A percentile compares a stretch with the other conserved stretches of the same genome.
phyloP scores from a whole-genome alignment of 2,113 vertebrate genomes.

The Albula goreensis region DNA sequence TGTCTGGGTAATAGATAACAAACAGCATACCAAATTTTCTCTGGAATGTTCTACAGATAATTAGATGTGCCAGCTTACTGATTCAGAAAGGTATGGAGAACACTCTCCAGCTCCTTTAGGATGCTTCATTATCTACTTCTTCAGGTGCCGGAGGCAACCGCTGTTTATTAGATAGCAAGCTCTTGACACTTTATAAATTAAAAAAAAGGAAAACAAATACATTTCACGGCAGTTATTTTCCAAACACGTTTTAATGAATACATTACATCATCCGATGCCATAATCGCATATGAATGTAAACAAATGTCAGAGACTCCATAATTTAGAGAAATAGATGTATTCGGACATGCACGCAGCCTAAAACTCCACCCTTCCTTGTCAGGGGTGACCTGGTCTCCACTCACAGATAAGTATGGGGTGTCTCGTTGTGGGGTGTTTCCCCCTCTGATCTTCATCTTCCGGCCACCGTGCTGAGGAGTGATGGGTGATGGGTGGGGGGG shows the following conservation, averaged over 20 bases:
- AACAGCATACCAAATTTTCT: neutral
- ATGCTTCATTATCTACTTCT: no score
- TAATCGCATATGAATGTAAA: neutral
- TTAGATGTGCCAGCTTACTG: neutral
- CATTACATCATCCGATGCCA: neutral
- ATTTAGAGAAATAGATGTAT: neutral
- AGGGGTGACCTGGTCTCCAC: neutral
- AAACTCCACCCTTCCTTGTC: neutral
- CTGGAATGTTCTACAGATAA: neutral
- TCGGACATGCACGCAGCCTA: neutral
- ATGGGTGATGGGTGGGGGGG: conserved; percentile 41
- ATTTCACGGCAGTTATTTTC: neutral
- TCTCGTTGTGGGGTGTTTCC: neutral
- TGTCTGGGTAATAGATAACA: conserved; percentile 3
- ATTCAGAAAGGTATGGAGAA: neutral
- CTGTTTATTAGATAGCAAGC: no score
- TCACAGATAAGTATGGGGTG: neutral
- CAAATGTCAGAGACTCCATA: neutral
- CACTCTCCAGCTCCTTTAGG: neutral
- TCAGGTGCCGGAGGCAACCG: no score
- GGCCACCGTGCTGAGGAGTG: no score
- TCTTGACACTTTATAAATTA: no score
- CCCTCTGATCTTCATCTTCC: no score
- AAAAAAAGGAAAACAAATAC: no score
- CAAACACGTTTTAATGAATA: neutral